These are phyloP conservation scores for Procambarus virginalis DNA, from an alignment of 1,140 invertebrate genomes.

Conservation along the genomic window DNA sequence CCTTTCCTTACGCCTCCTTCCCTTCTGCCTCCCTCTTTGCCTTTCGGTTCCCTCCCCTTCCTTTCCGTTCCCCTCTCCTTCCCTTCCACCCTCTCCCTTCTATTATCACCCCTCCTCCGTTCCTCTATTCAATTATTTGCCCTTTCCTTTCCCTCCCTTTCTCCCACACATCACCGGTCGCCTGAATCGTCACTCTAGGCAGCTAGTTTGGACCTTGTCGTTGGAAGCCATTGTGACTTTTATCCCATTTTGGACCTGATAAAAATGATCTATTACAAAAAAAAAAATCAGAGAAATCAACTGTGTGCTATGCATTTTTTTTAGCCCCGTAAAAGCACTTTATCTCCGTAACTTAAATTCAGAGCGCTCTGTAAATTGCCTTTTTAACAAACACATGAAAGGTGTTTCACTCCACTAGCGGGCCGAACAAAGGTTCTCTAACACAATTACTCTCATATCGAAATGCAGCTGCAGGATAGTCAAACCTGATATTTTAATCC, in stretches of 20 bases:
- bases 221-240: not conserved
- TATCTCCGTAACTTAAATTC: not conserved
- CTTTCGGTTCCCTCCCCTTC: no score
- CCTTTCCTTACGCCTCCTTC: no score
- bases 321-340: no score
- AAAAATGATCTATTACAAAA: not conserved
- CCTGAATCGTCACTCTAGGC: not conserved
- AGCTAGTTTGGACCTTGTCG: no score
- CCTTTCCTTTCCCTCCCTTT: not conserved
- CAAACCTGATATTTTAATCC: not conserved
- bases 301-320: no score
- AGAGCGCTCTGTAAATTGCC: no score
- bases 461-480: not conserved
- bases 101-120: not conserved
- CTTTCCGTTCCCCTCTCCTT: no score
- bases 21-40: no score
- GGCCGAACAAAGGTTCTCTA: not conserved
- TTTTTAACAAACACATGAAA: no score
- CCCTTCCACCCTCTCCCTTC: not conserved
- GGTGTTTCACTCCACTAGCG: no score
- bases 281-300: not conserved
- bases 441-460: not conserved
- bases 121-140: no score
- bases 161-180: not conserved
- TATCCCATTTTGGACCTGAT: not conserved